Percentiles rank a stretch among this genome's conserved stretches.
These are phyloP conservation scores for Stegostoma tigrinum DNA, from an alignment of 2,113 vertebrate genomes.

Conservation along the genomic window DNA sequence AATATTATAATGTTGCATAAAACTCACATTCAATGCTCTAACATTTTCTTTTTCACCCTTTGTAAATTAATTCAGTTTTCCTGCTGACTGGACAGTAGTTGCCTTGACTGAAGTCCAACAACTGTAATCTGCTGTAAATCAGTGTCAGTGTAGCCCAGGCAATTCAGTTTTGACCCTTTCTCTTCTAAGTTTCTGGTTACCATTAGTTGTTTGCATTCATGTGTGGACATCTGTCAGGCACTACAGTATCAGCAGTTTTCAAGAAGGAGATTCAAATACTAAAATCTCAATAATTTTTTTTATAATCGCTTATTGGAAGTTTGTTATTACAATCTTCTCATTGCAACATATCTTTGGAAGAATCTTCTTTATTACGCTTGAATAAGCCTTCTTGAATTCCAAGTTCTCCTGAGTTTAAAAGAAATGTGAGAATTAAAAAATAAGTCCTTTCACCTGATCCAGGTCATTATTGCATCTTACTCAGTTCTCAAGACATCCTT, in stretches of 20 bases:
- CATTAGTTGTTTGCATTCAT: background rate
- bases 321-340: background rate
- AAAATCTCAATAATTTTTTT: background rate
- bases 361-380: background rate
- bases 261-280: background rate
- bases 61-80: background rate
- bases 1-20: background rate
- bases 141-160: background rate
- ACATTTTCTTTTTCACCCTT: background rate
- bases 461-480: background rate
- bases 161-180: background rate
- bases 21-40: background rate
- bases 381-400: background rate
- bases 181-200: background rate
- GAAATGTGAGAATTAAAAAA: background rate
- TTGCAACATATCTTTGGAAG: background rate
- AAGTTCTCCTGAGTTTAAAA: background rate
- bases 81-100: background rate
- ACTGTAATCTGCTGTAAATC: background rate
- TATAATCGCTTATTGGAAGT: background rate
- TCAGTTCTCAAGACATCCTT: background rate
- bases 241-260: background rate
- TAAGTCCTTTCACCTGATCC: background rate
- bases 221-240: background rate
- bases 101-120: background rate